These are phyloP conservation scores for Lepidocolaptes lacrymiger DNA, from an alignment of 2,797 vertebrate species.

Conservation along the genomic window DNA sequence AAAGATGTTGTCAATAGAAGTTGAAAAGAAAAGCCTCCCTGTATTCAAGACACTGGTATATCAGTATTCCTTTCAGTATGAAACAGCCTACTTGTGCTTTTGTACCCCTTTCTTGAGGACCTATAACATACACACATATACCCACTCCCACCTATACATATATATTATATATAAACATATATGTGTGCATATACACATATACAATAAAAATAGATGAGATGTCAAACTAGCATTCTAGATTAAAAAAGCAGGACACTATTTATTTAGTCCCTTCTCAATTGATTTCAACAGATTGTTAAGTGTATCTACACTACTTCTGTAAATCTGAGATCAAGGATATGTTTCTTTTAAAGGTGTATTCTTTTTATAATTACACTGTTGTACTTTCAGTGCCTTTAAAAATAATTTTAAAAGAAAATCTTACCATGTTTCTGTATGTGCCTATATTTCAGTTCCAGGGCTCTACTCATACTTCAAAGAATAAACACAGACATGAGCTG, in stretches of 20 bases:
- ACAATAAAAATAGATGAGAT: not conserved
- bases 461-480: not conserved
- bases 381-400: not conserved
- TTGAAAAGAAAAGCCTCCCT: not conserved
- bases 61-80: not conserved
- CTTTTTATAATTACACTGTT: not conserved
- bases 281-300: not conserved
- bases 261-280: not conserved
- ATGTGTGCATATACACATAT: not conserved
- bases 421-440: not conserved
- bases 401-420: not conserved
- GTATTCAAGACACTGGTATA: not conserved
- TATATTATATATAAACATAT: rapidly evolving
- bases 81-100: not conserved
- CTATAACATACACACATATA: rapidly evolving
- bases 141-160: rapidly evolving
- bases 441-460: not conserved
- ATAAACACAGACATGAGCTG: rapidly evolving
- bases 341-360: not conserved
- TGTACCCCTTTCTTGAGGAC: not conserved
- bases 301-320: not conserved
- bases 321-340: not conserved
- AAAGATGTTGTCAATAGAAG: not conserved
- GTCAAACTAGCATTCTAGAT: not conserved
- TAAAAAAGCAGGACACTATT: not conserved